Percentiles rank a stretch among this genome's conserved stretches.
Evolutionary conservation across 2,888 invertebrate genomes (phyloP).

Genomic region (Masnerella sp.): DNA sequence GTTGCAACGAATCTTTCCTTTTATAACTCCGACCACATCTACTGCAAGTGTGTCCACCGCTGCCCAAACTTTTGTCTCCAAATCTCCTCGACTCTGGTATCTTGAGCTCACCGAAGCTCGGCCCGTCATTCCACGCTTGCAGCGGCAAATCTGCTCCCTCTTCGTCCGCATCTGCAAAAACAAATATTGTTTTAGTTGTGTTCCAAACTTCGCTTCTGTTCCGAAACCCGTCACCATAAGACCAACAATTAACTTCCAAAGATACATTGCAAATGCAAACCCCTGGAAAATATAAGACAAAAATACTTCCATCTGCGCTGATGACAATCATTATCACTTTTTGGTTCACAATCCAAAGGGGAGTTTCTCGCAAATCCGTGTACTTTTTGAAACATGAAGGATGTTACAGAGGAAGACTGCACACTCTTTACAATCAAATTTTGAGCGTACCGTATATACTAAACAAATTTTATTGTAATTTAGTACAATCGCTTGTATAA

Average conservation of each 20-base stretch:
- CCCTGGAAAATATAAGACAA: slow-evolving; percentile 17
- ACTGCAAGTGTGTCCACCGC: slow-evolving; percentile 78
- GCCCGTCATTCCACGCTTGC: slow-evolving; percentile 66
- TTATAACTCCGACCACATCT: slow-evolving; percentile 81
- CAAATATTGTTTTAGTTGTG: slow-evolving; percentile 66
- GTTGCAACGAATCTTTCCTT: slow-evolving; percentile 81
- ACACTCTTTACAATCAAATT: too few relatives aligned
- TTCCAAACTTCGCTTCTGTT: slow-evolving; percentile 31
- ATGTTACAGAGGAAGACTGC: too few relatives aligned
- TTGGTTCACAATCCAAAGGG: too few relatives aligned
- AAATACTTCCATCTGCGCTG: too few relatives aligned
- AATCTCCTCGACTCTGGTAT: slow-evolving; percentile 70
- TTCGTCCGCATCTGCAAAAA: slow-evolving; percentile 66
- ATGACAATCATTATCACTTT: too few relatives aligned
- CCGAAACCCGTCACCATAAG: slow-evolving; percentile 49
- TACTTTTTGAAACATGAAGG: too few relatives aligned
- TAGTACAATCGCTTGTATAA: too few relatives aligned
- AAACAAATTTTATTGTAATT: too few relatives aligned
- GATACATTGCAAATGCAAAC: slow-evolving; percentile 47
- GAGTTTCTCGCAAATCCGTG: too few relatives aligned
- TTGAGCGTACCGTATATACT: too few relatives aligned
- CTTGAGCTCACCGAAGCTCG: slow-evolving; percentile 67
- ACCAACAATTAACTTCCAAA: slow-evolving; percentile 17
- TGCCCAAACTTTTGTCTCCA: slow-evolving; percentile 61
- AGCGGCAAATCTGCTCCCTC: slow-evolving; percentile 67